Percentiles rank a stretch among this genome's conserved stretches.
Evolutionary conservation across 2,113 vertebrate species (phyloP).

Genomic region (sheep (Ovis aries)): ARS-UI_Ramb_v3.0 NC_056054.1:264867501-264868000

Average conservation of each 20-base stretch:
- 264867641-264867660: accelerated
- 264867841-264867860: background rate
- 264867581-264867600: accelerated
- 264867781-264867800: accelerated
- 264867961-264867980: accelerated
- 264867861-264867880: background rate
- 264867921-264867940: accelerated
- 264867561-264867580: accelerated
- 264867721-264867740: accelerated
- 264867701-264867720: background rate
- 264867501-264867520: accelerated
- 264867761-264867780: background rate
- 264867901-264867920: accelerated
- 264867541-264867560: background rate
- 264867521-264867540: background rate
- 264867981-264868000: accelerated
- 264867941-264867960: accelerated
- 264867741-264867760: no score
- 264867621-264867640: accelerated
- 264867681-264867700: accelerated
- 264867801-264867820: background rate
- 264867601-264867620: accelerated
- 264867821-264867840: background rate
- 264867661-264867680: background rate
- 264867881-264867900: accelerated